Percentiles rank a stretch among this genome's conserved stretches.
These are phyloP conservation scores for Gobiocypris rarus DNA, from an alignment of 2,113 vertebrate genomes.

Conservation along the genomic window DNA sequence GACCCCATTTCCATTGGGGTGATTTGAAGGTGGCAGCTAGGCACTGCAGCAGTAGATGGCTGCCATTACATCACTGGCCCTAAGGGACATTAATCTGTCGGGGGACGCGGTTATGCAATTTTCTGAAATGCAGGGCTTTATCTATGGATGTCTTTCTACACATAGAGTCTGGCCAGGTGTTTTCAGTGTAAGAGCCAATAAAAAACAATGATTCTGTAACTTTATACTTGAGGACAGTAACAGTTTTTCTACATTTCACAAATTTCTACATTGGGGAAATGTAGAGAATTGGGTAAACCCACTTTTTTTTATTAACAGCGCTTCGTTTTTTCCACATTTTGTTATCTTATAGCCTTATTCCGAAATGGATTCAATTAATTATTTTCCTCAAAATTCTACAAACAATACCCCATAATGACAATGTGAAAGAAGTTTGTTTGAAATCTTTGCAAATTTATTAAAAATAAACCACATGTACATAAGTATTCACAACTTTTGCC, in stretches of 20 bases:
- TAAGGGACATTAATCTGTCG: slow-evolving; percentile 74
- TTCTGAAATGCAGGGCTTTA: slow-evolving; percentile 67
- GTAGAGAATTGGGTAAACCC: too few relatives aligned
- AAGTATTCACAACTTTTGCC: too few relatives aligned
- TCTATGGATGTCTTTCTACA: slow-evolving; percentile 65
- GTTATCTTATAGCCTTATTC: too few relatives aligned
- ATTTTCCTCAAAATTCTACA: too few relatives aligned
- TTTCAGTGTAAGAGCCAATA: slow-evolving; percentile 33
- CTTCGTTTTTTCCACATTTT: too few relatives aligned
- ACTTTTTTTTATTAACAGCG: too few relatives aligned
- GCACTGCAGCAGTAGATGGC: slow-evolving; percentile 38
- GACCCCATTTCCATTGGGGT: slow-evolving; percentile 13
- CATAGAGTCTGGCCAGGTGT: slow-evolving; percentile 62
- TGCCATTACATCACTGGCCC: slow-evolving; percentile 70
- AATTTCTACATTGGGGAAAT: background rate
- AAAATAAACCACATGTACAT: too few relatives aligned
- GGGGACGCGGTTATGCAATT: slow-evolving; percentile 74
- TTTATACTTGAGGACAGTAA: background rate
- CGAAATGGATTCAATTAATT: too few relatives aligned
- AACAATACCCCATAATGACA: too few relatives aligned
- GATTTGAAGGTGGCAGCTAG: slow-evolving; percentile 47
- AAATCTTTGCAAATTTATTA: too few relatives aligned
- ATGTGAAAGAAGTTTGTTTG: too few relatives aligned
- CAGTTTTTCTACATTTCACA: background rate
- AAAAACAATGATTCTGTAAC: slow-evolving; percentile 55